Evolutionary conservation across 2,797 vertebrate species (phyloP), one percentile per base, ranked within the genome.

Genomic region (Varecia variegata): DNA sequence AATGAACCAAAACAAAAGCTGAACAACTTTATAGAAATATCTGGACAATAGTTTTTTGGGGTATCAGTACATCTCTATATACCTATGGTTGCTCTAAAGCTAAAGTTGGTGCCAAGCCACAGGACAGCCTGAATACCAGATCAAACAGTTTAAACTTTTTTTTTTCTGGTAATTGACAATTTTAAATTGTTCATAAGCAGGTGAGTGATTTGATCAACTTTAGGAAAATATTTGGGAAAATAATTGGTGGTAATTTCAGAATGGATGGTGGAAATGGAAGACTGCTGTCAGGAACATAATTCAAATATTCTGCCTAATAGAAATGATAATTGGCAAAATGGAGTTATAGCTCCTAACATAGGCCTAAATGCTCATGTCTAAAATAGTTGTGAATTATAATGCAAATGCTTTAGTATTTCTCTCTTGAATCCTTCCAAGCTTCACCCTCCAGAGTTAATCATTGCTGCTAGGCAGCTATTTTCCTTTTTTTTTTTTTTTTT

Each of bases 201-300:
- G 7, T 71, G 10, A 14, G 20, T 23, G 54, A 47, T 43, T 80
- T 67, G 20, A 80, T 86, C 25, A 56, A 4, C 25, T 79, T 15
- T 62, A 60, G 58, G 8, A 77, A 92, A 85, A 85, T 67, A 62
- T 21, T 81, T 88, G 43, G 3, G 18, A 77, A 86, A 85, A 85
- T 82, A 96, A 82, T 40, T 77, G 20, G 27, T 94, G 50, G 23
- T 18, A 84, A 73, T 86, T 68, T 83, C 68, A 83, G 52, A 93
- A 92, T 60, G 40, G 35, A 32, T 68, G 3, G 2, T 40, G 4
- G n/a, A 83, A 62, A 79, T 79, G 12, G 7, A 27, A 52, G 32
- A 93, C 8, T 30, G 12, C 3, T 38, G 67, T 13, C 45, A 77
- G 73, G 62, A 68, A 12, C 21, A 50, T 17, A 60, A 43, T 50